Evolutionary conservation across 2,888 invertebrate genomes (phyloP), one percentile per base, ranked within the genome.

Genomic region (Tetropium fuscum): DNA sequence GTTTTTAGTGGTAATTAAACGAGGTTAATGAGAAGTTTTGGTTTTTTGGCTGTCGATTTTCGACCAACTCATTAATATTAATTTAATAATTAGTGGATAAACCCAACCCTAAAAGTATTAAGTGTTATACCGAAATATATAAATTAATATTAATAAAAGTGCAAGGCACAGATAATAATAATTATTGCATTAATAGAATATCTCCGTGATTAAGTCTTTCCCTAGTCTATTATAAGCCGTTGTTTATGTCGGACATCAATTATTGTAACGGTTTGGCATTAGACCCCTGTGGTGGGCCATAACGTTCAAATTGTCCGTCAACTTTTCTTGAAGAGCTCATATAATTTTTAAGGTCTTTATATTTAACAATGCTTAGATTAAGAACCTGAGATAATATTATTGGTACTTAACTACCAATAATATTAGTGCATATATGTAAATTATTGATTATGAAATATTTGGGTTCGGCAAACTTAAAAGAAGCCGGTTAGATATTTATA

Each of bases 271-370:
- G 51, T 51, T 25, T 51, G 22, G 40, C 27, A 27, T 38, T 40
- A 27, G 51, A 51, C 51, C 51, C 51, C 51, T 40, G 51, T 40
- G 51, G 51, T 51, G 51, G 18, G 27, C 51, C 27, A 38, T 40
- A 51, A 25, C 40, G 40, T 19, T 40, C 16, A 44, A 22, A 44
- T 27, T 44, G 44, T 15, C 27, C 44, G 22, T 51, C 27, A 4
- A 18, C 10, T 25, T 16, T n/a, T 27, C 5, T 27, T 40, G 25
- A 40, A 11, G 51, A 22, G 44, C 16, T 44, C 44, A 36, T 22
- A 22, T 48, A 15, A 19, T 34, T 20, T 34, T 40, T 15, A 40
- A 18, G 2, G 38, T 27, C 20, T 51, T 15, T 32, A n/a, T 15
- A 6, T 34, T 44, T 44, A 44, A 44, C 16, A 27, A 11, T n/a